Evolutionary conservation across 2,797 vertebrate species (phyloP).

Genomic region (Graptemys geographica): DNA sequence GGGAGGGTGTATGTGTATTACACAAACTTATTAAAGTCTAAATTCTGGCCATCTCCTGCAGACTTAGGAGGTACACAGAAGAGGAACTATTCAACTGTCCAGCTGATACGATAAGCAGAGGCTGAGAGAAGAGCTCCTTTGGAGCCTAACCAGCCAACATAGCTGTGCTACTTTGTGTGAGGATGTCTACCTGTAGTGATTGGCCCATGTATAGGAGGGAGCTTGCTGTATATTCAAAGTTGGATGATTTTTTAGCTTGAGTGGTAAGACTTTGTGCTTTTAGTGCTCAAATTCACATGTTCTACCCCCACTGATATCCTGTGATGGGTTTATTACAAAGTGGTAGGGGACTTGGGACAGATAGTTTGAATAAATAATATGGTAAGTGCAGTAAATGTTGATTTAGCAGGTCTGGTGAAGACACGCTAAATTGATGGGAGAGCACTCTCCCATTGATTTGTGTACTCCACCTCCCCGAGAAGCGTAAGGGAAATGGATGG

Average conservation of each 20-base stretch:
- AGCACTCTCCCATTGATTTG: too few species aligned
- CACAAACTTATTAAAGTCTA: background rate
- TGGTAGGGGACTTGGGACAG: background rate
- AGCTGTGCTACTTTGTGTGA: background rate
- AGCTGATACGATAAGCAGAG: rapidly evolving
- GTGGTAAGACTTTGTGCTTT: background rate
- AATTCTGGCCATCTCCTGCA: background rate
- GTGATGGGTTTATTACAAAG: background rate
- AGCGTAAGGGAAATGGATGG: too few species aligned
- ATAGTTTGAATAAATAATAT: background rate
- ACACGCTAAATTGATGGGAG: too few species aligned
- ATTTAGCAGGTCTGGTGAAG: too few species aligned
- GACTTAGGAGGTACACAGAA: rapidly evolving
- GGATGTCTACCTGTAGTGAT: background rate
- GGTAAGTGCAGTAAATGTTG: background rate
- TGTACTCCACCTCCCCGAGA: too few species aligned
- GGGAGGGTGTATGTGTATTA: background rate
- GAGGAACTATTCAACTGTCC: background rate
- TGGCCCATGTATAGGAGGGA: background rate
- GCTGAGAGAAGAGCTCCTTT: background rate
- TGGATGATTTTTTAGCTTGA: background rate
- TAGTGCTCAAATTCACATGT: background rate
- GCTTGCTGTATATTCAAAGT: background rate
- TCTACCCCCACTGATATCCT: rapidly evolving
- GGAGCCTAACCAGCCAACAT: background rate